Evolutionary conservation across 2,797 vertebrate species (phyloP), one percentile per base, ranked within the genome.

Genomic region (Hemibagrus guttatus): DNA sequence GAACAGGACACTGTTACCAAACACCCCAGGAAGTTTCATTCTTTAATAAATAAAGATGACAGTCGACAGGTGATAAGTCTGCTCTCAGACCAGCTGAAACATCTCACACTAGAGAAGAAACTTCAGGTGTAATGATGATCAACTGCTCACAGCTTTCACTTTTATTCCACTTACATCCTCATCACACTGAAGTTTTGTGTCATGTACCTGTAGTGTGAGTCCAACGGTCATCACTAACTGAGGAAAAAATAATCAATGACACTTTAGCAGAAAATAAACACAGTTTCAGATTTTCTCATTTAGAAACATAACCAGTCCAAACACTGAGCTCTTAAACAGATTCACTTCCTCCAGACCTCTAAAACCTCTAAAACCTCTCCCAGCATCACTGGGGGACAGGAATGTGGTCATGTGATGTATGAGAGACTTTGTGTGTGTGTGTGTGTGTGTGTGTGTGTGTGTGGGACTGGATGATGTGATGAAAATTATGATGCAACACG

Each of bases 1-100:
- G 21, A 72, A 46, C 31, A 42, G 21, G 69, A 72, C 14, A 19
- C 72, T 9, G 13, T 52, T 49, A 74, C 12, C 49, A n/a, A 49
- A 6, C 42, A 13, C 3, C 3, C 9, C 3, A 9, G 35, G 64
- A 72, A 6, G n/a, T 75, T 16, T 1, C 0, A 28, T 75, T 54
- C n/a, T 28, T 54, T 42, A 42, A 17, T 69, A 39, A 69, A 69
- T 39, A 8, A 69, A 68, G 6, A 46, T 46, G 2, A 46, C 8
- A 9, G 6, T 46, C 3, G 26, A 46, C 84, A 87, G 72, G 71
- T 82, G 72, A 90, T 64, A 56, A 68, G 86, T 88, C 85, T 58
- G 71, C 61, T 72, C 79, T 85, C 85, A 72, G 80, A 72, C 85
- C 69, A 42, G 85, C 59, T 75, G 59, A 52, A 49, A 26, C 71